Conservation (phyloP, 1,140 invertebrate genomes). For the Tetraneura akinire region DNA sequence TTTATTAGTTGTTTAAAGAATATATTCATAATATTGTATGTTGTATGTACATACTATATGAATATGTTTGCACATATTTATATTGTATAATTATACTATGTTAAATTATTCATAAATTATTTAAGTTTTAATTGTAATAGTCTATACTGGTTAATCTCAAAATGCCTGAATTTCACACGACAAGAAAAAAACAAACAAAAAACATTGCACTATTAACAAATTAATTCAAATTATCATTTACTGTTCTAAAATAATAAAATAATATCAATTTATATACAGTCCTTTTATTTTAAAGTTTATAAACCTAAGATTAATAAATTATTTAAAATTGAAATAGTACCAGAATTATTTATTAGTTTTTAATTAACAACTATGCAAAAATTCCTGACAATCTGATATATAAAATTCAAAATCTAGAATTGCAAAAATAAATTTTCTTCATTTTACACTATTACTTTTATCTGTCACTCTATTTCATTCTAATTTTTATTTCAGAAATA, state of each 20-base stretch:
- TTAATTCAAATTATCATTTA: background rate
- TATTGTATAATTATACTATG: no score
- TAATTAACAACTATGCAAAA: background rate
- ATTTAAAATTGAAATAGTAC: background rate
- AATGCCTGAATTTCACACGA: background rate
- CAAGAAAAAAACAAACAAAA: no score
- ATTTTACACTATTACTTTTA: slow-evolving; percentile 4
- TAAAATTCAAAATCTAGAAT: background rate
- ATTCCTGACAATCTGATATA: background rate
- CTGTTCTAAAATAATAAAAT: background rate
- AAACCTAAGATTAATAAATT: background rate
- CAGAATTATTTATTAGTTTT: background rate
- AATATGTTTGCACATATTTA: no score
- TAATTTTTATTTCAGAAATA: background rate
- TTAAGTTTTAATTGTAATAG: slow-evolving; percentile 29
- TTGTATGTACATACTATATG: slow-evolving; percentile 21
- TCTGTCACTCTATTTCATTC: background rate
- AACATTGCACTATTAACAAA: background rate
- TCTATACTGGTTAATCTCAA: background rate
- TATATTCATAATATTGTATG: slow-evolving; percentile 33
- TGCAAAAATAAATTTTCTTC: no score
- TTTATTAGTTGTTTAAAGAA: slow-evolving; percentile 39
- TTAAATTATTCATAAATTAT: slow-evolving; percentile 46
- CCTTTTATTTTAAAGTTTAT: background rate
- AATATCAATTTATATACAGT: background rate